Evolutionary conservation across 2,888 invertebrate species (phyloP).

Genomic region (Ferrisia virgata): DNA sequence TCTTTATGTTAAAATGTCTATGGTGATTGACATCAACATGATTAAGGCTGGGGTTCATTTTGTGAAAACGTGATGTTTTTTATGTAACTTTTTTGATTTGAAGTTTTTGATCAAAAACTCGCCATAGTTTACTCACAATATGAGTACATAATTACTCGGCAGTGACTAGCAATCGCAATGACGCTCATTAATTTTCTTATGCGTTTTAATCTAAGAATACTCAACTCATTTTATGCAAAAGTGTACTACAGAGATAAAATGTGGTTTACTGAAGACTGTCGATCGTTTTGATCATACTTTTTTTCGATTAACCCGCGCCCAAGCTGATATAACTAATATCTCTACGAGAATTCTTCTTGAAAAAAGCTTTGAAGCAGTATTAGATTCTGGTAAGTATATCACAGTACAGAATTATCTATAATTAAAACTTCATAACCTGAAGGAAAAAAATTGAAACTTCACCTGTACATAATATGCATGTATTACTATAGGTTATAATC

Average conservation of each 20-base stretch:
- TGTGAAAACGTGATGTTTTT: no score
- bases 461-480: background rate
- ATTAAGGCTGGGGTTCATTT: no score
- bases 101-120: no score
- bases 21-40: no score
- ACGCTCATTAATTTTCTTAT: no score
- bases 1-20: no score
- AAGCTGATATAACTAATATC: background rate
- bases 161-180: no score
- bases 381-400: background rate
- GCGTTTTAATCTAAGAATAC: no score
- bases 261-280: background rate
- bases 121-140: no score
- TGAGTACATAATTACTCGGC: no score
- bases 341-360: background rate
- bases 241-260: background rate
- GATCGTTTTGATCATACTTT: background rate
- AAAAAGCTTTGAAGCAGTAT: background rate
- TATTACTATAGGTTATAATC: constrained; percentile 53
- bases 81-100: no score
- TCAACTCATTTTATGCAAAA: no score
- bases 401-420: background rate
- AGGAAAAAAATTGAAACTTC: background rate
- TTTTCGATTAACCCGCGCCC: background rate
- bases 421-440: background rate